Percentiles rank a stretch among this genome's conserved stretches.
Conservation (phyloP, 1,140 invertebrate genomes). For the Caenorhabditis tropicalis region DNA sequence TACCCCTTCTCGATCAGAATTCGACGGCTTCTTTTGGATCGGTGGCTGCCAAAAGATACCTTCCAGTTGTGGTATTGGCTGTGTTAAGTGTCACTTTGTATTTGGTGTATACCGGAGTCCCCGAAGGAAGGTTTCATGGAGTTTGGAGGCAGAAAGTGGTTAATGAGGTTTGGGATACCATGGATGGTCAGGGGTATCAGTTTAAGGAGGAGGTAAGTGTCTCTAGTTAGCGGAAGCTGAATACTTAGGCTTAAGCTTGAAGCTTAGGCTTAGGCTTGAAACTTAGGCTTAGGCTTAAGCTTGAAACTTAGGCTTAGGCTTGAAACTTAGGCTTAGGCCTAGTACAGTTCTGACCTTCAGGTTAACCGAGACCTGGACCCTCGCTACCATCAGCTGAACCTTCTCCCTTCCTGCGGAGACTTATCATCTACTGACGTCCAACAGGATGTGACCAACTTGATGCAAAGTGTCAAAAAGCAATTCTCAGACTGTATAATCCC, state of each 20-base stretch:
- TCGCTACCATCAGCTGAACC: background rate
- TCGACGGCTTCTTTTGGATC: background rate
- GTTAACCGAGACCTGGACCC: background rate
- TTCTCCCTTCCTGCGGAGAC: background rate
- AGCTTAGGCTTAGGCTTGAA: too few relatives aligned
- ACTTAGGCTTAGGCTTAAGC: too few relatives aligned
- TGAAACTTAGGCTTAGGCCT: too few relatives aligned
- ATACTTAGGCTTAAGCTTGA: too few relatives aligned
- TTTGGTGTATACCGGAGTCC: background rate
- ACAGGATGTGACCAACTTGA: background rate
- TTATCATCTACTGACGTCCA: background rate
- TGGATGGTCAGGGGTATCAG: conserved; percentile 1
- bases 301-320: too few relatives aligned
- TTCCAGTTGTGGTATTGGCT: background rate
- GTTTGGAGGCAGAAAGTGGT: background rate
- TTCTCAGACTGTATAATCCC: background rate
- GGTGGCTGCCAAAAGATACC: background rate
- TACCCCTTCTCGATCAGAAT: background rate
- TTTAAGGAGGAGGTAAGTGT: background rate
- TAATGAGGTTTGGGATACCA: background rate
- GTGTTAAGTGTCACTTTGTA: background rate
- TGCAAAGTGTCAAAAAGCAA: conserved; percentile 25
- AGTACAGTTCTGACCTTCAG: too few relatives aligned
- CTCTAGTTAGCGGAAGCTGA: too few relatives aligned
- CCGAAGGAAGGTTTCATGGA: background rate